Percentiles rank a stretch among this genome's conserved stretches.
Conservation (phyloP, 2,888 invertebrate species). For the Drosophila paramelanica region DNA sequence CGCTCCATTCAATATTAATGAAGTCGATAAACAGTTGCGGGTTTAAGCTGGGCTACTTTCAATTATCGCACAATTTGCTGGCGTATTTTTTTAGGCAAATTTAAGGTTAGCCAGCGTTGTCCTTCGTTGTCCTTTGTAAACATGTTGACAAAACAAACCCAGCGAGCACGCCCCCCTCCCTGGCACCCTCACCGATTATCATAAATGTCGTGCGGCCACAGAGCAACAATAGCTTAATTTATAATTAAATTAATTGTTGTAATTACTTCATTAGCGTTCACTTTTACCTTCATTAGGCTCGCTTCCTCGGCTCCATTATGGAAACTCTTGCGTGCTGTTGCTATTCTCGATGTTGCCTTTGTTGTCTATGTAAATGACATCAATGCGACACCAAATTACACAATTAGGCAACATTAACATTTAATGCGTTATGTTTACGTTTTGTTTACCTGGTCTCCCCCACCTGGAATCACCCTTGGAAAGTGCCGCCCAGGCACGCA, state of each 20-base stretch:
- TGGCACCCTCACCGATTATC: slow-evolving; percentile 18
- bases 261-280: slow-evolving; percentile 83
- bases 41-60: slow-evolving; percentile 22
- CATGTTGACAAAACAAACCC: slow-evolving; percentile 63
- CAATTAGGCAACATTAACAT: slow-evolving; percentile 83
- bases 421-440: slow-evolving; percentile 81
- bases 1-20: slow-evolving; percentile 37
- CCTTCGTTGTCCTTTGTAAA: slow-evolving; percentile 76
- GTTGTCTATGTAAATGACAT: slow-evolving; percentile 64
- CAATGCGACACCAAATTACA: slow-evolving; percentile 80
- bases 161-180: not conserved
- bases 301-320: slow-evolving; percentile 20
- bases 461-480: not conserved
- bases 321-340: slow-evolving; percentile 40
- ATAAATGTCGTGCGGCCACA: slow-evolving; percentile 53
- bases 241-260: slow-evolving; percentile 84
- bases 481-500: slow-evolving; percentile 59
- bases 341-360: slow-evolving; percentile 26
- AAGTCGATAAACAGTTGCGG: slow-evolving; percentile 25
- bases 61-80: slow-evolving; percentile 38
- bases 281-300: slow-evolving; percentile 60
- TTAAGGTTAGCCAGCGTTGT: slow-evolving; percentile 31
- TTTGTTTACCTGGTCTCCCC: slow-evolving; percentile 65
- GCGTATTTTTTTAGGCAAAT: slow-evolving; percentile 35
- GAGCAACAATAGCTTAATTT: slow-evolving; percentile 76